These are phyloP conservation scores for Cromileptes altivelis DNA, from an alignment of 2,113 vertebrate genomes.

Conservation along the genomic window DNA sequence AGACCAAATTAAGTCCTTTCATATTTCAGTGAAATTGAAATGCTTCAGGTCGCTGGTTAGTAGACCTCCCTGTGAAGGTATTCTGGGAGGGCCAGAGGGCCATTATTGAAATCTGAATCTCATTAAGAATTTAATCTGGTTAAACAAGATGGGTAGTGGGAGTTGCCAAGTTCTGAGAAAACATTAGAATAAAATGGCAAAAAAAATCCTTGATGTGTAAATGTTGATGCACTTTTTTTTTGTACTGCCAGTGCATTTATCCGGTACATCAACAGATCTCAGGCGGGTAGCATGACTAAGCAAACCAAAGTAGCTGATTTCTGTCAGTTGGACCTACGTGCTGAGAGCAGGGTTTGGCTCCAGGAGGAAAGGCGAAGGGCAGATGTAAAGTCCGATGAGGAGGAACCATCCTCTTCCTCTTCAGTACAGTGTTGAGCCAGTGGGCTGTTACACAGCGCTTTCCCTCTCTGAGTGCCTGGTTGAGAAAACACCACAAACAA, in stretches of 20 bases:
- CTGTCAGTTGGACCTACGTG: conserved; percentile 86
- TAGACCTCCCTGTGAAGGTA: too few relatives aligned
- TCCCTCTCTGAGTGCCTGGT: conserved; percentile 92
- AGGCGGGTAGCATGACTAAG: too few relatives aligned
- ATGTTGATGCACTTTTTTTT: background rate
- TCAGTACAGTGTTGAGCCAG: conserved; percentile 94
- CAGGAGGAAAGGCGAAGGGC: conserved; percentile 95
- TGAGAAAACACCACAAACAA: background rate
- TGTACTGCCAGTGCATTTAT: background rate
- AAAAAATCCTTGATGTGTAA: background rate
- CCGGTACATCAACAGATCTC: background rate
- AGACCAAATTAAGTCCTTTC: background rate
- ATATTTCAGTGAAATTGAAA: background rate
- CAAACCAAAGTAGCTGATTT: background rate
- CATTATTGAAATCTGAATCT: background rate
- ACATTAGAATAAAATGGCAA: background rate
- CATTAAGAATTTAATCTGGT: background rate
- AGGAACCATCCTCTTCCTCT: conserved; percentile 94
- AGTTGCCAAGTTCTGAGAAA: background rate
- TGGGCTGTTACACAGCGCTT: conserved; percentile 97
- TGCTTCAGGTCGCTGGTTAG: background rate
- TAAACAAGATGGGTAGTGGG: background rate
- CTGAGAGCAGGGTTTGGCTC: conserved; percentile 96
- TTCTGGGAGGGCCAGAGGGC: too few relatives aligned
- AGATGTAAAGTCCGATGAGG: conserved; percentile 94